phyloP scores from a whole-genome alignment of 2,113 vertebrate genomes.

The Charadrius vociferus region DNA sequence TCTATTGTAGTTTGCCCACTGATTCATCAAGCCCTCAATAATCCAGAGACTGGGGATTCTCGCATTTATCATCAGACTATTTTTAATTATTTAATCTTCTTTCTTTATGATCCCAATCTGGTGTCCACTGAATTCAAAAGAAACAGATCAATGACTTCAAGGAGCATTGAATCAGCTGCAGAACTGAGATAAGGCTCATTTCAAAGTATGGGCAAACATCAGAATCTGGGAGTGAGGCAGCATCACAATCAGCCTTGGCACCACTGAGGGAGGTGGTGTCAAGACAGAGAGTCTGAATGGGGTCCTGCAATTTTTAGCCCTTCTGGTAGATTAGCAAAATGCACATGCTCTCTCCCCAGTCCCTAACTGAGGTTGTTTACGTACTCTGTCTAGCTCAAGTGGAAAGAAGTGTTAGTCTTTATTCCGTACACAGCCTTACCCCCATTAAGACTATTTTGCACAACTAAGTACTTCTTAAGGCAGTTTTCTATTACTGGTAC shows the following conservation, averaged over 20 bases:
- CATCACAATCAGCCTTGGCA: not conserved
- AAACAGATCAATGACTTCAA: not conserved
- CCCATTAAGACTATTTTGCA: not conserved
- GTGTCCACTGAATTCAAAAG: not conserved
- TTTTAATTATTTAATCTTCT: not conserved
- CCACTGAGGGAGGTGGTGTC: not conserved
- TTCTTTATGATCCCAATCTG: not conserved
- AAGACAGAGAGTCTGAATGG: not conserved
- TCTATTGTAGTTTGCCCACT: not conserved
- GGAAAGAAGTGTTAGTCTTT: not conserved
- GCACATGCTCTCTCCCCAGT: fast-evolving
- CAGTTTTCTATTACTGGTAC: not conserved
- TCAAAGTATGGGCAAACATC: not conserved
- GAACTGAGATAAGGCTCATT: not conserved
- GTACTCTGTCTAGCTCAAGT: not conserved
- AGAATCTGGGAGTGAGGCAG: not conserved
- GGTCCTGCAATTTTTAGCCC: not conserved
- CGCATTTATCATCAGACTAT: not conserved
- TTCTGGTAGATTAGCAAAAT: not conserved
- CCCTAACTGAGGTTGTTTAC: not conserved
- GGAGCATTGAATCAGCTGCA: not conserved
- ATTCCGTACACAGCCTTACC: not conserved
- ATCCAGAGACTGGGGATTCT: not conserved
- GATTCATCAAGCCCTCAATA: not conserved
- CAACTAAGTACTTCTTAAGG: not conserved